Evolutionary conservation across 2,888 invertebrate genomes (phyloP), one percentile per base, ranked within the genome.

Genomic region (Drosophila aldrichi): DNA sequence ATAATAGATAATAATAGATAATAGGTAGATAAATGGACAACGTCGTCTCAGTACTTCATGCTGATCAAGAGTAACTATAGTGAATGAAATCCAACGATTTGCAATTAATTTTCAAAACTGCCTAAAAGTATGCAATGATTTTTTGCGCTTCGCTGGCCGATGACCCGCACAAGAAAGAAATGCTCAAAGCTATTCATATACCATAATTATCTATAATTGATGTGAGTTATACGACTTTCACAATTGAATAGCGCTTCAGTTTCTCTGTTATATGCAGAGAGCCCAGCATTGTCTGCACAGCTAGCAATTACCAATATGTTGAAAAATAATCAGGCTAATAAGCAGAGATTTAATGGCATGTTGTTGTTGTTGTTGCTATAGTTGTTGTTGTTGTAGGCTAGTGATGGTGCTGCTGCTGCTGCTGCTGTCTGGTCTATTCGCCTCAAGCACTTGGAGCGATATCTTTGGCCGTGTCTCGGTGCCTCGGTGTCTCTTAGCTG

Each of bases 401-500:
- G 2, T 9, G 18, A 16, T 38, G 52, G 16, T 52, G 34, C 32
- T 36, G 36, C 22, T 51, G 34, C 14, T 52, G 34, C 32, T 36
- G 36, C 22, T 51, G 34, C 14, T 34, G 52, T 9, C 52, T 52
- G 14, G 12, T 49, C 36, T 20, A 49, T 41, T 12, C 20, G 48
- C 49, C 40, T 25, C 34, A 22, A 56, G 56, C 66, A 65, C 41
- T 56, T 49, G 65, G 20, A 36, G 65, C 55, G 16, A 49, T 67
- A 43, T 55, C 66, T 56, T 67, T 41, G 41, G 49, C 29, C 34
- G 66, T 65, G 65, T 55, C 22, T 46, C 5, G 20, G 8, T 29
- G 29, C 8, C 29, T 29, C 16, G 9, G 66, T 67, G 49, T 52
- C 46, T 62, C 43, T 58, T 60, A 61, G 60, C 48, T 64, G 61